Conservation (phyloP, 1,140 invertebrate genomes). For the Drosophila prosaltans region DNA sequence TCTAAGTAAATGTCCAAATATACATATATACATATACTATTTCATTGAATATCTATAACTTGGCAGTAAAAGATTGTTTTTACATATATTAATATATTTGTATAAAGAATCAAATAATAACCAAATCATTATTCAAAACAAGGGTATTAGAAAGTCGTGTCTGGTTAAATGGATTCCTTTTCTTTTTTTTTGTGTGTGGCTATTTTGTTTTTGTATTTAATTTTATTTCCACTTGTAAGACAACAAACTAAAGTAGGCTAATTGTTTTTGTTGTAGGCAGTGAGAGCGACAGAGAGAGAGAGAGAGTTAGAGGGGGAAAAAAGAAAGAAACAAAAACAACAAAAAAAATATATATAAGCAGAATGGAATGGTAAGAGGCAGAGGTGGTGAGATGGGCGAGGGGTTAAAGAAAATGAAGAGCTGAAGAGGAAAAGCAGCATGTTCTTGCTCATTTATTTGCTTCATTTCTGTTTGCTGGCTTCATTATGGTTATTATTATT, state of each 20-base stretch:
- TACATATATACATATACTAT: too few species aligned
- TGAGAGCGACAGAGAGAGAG: constrained; percentile 9
- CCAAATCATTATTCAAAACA: background rate
- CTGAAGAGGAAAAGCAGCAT: constrained; percentile 41
- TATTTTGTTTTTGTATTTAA: constrained; percentile 68
- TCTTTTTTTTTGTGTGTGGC: background rate
- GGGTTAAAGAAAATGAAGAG: constrained; percentile 3
- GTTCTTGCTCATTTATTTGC: constrained; percentile 78
- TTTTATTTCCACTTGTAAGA: constrained; percentile 78
- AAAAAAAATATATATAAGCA: too few species aligned
- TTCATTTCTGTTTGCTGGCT: constrained; percentile 67
- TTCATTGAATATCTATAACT: too few species aligned
- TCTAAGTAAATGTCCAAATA: too few species aligned
- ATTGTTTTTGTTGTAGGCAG: constrained; percentile 70
- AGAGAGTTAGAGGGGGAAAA: constrained; percentile 1
- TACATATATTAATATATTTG: too few species aligned
- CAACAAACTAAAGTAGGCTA: constrained; percentile 79
- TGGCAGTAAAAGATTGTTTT: too few species aligned
- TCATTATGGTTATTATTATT: constrained; percentile 74
- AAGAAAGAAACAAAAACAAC: constrained; percentile 13
- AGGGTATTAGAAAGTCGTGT: background rate
- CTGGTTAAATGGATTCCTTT: background rate
- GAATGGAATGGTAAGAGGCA: background rate
- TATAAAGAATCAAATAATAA: too few species aligned
- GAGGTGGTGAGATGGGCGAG: background rate